phyloP scores from a whole-genome alignment of 2,888 invertebrate species.

The Agrilus biguttatus region DNA sequence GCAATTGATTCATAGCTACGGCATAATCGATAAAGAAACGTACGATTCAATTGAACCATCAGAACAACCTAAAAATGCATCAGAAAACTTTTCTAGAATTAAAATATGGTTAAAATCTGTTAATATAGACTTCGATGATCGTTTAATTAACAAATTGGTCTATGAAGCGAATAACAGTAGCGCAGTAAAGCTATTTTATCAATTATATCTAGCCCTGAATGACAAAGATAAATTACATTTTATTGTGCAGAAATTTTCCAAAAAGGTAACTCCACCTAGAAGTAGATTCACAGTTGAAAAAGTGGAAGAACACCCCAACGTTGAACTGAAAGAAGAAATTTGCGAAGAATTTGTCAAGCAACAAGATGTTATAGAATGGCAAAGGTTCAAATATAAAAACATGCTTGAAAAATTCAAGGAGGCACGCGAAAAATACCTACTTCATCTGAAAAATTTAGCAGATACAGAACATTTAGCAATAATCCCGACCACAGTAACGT shows the following conservation, averaged over 20 bases:
- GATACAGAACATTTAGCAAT: neutral
- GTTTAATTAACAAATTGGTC: constrained; percentile 29
- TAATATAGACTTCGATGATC: constrained; percentile 32
- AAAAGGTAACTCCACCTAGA: constrained; percentile 17
- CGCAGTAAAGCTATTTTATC: constrained; percentile 43
- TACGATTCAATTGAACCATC: constrained; percentile 31
- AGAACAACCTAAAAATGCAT: constrained; percentile 12
- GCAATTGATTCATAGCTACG: constrained; percentile 40
- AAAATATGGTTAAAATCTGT: constrained; percentile 38
- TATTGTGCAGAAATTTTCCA: constrained; percentile 32
- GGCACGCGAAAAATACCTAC: constrained; percentile 20
- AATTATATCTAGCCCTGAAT: constrained; percentile 44
- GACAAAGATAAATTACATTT: constrained; percentile 41
- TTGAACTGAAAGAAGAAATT: neutral
- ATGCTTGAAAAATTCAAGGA: constrained; percentile 29
- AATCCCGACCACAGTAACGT: neutral
- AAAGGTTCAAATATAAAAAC: constrained; percentile 35
- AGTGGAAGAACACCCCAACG: constrained; percentile 7
- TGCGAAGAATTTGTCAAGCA: constrained; percentile 22
- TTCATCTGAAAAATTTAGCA: constrained; percentile 8
- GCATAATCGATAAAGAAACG: constrained; percentile 42
- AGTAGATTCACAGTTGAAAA: constrained; percentile 26
- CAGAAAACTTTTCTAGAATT: constrained; percentile 37
- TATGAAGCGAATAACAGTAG: constrained; percentile 36
- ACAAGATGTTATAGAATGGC: constrained; percentile 41